Conservation (phyloP, 2,888 invertebrate species). For the Melieria picta region DNA sequence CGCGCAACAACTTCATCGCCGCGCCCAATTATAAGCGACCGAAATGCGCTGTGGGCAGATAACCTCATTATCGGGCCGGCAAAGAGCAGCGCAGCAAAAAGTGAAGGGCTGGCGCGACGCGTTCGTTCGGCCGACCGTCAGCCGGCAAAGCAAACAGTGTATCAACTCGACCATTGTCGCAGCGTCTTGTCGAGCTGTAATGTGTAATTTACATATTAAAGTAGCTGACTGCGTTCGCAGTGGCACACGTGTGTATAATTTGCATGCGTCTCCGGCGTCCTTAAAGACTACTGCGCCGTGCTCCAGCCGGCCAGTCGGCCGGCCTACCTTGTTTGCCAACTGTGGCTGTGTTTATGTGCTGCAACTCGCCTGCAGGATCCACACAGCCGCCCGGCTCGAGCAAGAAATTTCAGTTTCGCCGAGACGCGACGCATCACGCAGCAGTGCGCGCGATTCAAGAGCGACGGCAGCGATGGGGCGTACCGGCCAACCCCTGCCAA, state of each 20-base stretch:
- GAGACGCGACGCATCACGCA: no score
- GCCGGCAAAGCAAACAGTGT: background rate
- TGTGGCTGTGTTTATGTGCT: constrained; percentile 10
- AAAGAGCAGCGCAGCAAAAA: no score
- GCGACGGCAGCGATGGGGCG: no score
- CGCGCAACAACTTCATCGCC: no score
- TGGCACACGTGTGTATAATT: constrained; percentile 24
- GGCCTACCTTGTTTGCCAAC: constrained; percentile 30
- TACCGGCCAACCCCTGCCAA: no score
- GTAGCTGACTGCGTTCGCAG: constrained; percentile 14
- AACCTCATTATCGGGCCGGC: no score
- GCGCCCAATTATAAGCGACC: no score
- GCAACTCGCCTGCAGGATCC: background rate
- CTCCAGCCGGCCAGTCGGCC: constrained; percentile 1
- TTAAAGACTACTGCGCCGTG: constrained; percentile 13
- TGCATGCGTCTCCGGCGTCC: constrained; percentile 17
- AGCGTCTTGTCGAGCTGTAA: constrained; percentile 16
- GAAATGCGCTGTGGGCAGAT: no score
- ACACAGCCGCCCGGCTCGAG: background rate
- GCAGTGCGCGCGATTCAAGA: no score
- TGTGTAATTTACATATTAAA: constrained; percentile 35
- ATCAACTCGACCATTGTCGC: background rate
- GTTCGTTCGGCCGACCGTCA: no score
- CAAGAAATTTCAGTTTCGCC: no score
- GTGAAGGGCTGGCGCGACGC: no score